A percentile compares a stretch with the other conserved stretches of the same genome.
Evolutionary conservation across 2,113 vertebrate genomes (phyloP).

Genomic region (Spheniscus mendiculus): DNA sequence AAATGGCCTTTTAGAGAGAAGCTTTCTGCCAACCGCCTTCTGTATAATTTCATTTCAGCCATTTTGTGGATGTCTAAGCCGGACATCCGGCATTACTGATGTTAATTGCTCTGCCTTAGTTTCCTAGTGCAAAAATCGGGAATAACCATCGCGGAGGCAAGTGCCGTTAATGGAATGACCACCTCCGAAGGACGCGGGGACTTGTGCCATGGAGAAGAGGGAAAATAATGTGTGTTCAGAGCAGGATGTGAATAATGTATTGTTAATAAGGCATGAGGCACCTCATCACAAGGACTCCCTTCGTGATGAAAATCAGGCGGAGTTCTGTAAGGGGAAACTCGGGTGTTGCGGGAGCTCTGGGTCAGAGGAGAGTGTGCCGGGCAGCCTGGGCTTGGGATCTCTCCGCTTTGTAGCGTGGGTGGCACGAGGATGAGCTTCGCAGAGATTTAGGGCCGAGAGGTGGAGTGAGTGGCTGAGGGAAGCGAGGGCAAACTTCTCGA

Average conservation of each 20-base stretch:
- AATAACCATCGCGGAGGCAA: accelerated
- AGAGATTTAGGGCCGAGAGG: not conserved
- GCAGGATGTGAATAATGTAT: not conserved
- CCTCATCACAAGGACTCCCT: not conserved
- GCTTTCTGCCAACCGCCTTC: not conserved
- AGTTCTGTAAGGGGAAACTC: not conserved
- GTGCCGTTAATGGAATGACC: not conserved
- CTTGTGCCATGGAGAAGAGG: not conserved
- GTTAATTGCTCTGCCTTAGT: not conserved
- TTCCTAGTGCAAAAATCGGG: not conserved
- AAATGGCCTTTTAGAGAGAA: not conserved
- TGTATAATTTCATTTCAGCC: not conserved
- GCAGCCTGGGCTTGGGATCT: not conserved
- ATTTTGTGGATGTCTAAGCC: not conserved
- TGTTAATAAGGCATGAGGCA: not conserved
- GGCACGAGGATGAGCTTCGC: not conserved
- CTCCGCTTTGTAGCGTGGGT: not conserved
- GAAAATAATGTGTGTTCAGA: accelerated
- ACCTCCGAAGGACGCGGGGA: not conserved
- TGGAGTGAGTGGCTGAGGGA: not conserved
- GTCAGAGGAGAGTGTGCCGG: accelerated
- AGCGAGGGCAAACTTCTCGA: not conserved
- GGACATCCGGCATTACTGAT: not conserved
- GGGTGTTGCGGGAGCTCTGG: accelerated
- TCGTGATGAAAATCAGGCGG: not conserved